phyloP scores from a whole-genome alignment of 2,888 invertebrate species.

The Abrostola tripartita region DNA sequence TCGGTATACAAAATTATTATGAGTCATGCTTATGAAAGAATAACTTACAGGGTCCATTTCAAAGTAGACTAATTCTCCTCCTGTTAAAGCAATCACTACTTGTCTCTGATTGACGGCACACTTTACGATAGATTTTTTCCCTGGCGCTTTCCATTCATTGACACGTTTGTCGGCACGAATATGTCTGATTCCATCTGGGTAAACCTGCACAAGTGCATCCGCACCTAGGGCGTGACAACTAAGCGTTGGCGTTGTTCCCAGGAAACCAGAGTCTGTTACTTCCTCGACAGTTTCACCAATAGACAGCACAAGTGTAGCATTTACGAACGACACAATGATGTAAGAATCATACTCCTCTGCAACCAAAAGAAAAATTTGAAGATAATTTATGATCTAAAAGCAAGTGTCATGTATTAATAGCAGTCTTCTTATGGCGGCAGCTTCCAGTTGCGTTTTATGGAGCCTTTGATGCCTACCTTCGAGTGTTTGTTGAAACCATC shows the following conservation, averaged over 20 bases:
- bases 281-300: constrained; percentile 99
- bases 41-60: constrained; percentile 99
- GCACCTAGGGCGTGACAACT: constrained; percentile 99
- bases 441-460: constrained; percentile 71
- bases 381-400: constrained; percentile 58
- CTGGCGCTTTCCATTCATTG: constrained; percentile 99
- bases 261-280: constrained; percentile 99
- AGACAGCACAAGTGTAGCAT: constrained; percentile 98
- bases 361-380: constrained; percentile 89
- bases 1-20: constrained; percentile 59
- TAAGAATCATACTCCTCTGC: constrained; percentile 99
- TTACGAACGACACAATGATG: constrained; percentile 99
- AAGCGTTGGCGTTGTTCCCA: constrained; percentile 99
- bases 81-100: constrained; percentile 99
- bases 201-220: constrained; percentile 99
- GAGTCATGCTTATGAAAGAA: constrained; percentile 4
- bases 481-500: constrained; percentile 74
- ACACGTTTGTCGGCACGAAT: constrained; percentile 99
- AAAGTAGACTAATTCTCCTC: constrained; percentile 99
- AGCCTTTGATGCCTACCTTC: constrained; percentile 82
- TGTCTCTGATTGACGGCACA: constrained; percentile 99
- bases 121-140: constrained; percentile 98
- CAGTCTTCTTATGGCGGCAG: constrained; percentile 66
- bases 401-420: constrained; percentile 45
- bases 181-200: constrained; percentile 99